These are phyloP conservation scores for Atta texana DNA, from an alignment of 1,140 invertebrate species.

Conservation along the genomic window DNA sequence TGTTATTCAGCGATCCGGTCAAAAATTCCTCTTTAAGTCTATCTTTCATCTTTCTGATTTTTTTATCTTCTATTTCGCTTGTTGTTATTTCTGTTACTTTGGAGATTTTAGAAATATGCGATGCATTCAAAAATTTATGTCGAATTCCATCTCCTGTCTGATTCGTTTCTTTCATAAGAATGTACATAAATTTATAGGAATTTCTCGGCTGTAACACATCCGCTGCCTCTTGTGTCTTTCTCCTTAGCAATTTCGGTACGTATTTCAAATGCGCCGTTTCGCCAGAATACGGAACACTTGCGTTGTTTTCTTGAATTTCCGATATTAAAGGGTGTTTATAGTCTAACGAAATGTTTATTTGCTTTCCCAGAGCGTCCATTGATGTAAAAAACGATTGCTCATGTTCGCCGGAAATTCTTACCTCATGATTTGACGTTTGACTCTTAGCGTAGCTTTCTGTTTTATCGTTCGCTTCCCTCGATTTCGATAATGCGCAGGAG, in stretches of 20 bases:
- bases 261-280: not conserved
- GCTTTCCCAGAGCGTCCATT: not conserved
- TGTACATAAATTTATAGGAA: conserved; percentile 8
- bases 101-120: conserved; percentile 9
- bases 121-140: conserved; percentile 33
- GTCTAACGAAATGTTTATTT: conserved; percentile 40
- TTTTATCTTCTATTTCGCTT: not conserved
- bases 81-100: not conserved
- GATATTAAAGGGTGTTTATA: conserved; percentile 25
- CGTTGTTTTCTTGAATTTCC: conserved; percentile 12
- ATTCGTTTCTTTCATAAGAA: conserved; percentile 6
- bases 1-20: not conserved
- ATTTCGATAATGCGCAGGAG: conserved; percentile 31
- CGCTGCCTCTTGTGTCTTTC: not conserved
- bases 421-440: conserved; percentile 20
- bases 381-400: conserved; percentile 37
- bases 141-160: not conserved
- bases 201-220: conserved; percentile 10
- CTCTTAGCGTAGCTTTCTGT: not conserved
- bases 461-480: conserved; percentile 4
- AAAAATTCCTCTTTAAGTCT: not conserved
- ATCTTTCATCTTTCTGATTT: not conserved
- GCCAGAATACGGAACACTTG: conserved; percentile 31
- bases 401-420: conserved; percentile 21
- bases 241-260: conserved; percentile 12